Conservation (phyloP, 2,888 invertebrate species). For the Tipula helvola region DNA sequence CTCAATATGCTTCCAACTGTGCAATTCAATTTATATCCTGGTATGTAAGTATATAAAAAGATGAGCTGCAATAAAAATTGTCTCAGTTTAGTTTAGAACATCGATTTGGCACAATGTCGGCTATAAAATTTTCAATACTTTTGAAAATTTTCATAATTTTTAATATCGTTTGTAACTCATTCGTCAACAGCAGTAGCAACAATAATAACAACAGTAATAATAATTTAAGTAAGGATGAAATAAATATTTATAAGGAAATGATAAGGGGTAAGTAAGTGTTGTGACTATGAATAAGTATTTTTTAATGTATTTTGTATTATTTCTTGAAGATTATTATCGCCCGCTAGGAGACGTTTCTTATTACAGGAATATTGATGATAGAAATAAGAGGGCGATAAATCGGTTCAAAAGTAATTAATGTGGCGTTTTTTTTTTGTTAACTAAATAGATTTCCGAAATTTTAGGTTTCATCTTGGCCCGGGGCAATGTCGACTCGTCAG, state of each 20-base stretch:
- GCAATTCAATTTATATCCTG: neutral
- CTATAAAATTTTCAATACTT: neutral
- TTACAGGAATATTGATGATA: neutral
- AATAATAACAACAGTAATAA: neutral
- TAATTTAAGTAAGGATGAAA: neutral
- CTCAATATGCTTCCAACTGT: neutral
- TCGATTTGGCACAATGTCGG: neutral
- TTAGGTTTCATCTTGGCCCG: neutral
- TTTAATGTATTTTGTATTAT: neutral
- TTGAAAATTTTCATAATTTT: neutral
- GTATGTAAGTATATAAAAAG: neutral
- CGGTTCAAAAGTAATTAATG: conserved; percentile 10
- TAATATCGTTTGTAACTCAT: neutral
- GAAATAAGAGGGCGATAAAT: neutral
- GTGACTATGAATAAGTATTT: neutral
- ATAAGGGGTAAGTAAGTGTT: neutral
- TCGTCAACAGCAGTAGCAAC: neutral
- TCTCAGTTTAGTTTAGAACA: neutral
- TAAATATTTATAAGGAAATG: neutral
- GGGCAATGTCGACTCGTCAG: neutral
- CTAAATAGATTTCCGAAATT: neutral
- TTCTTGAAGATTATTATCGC: conserved; percentile 6
- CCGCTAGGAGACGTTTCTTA: neutral
- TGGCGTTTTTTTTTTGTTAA: neutral
- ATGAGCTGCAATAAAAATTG: neutral